Percentiles rank a stretch among this genome's conserved stretches.
Conservation (phyloP, 30 jellyfish, hydroid and myxozoan species). For the Cassiopea andromeda region DNA sequence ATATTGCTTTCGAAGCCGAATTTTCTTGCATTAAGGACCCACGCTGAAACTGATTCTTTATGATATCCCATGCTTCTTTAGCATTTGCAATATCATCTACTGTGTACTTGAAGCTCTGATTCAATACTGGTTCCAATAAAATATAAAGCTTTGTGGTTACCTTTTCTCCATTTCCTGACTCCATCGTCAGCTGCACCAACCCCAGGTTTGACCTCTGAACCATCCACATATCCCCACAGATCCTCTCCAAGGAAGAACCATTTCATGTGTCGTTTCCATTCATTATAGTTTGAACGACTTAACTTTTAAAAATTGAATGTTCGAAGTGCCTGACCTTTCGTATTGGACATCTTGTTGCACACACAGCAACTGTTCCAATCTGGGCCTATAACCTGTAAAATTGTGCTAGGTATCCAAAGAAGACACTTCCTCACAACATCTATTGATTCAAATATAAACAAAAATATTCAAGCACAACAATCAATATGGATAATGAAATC, state of each 20-base stretch:
- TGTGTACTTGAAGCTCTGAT: constrained; percentile 44
- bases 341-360: too few species aligned
- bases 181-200: constrained; percentile 1
- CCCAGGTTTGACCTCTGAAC: constrained; percentile 55
- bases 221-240: constrained; percentile 58
- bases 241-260: constrained; percentile 64
- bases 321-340: background rate
- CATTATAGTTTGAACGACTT: constrained; percentile 35
- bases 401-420: too few species aligned
- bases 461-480: too few species aligned
- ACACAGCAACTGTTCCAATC: too few species aligned
- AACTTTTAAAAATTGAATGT: constrained; percentile 33
- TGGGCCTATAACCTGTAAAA: too few species aligned
- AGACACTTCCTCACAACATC: too few species aligned
- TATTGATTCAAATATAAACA: too few species aligned
- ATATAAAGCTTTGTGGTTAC: constrained; percentile 41
- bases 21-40: constrained; percentile 45
- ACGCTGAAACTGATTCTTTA: constrained; percentile 55
- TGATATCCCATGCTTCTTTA: constrained; percentile 25
- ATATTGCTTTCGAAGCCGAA: constrained; percentile 20
- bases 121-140: constrained; percentile 31
- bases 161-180: constrained; percentile 23
- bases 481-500: too few species aligned
- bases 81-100: constrained; percentile 21
- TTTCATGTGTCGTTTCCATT: constrained; percentile 53